Base-by-base conservation (phyloP, 2,113 vertebrate species). In the Laterallus jamaicensis region DNA sequence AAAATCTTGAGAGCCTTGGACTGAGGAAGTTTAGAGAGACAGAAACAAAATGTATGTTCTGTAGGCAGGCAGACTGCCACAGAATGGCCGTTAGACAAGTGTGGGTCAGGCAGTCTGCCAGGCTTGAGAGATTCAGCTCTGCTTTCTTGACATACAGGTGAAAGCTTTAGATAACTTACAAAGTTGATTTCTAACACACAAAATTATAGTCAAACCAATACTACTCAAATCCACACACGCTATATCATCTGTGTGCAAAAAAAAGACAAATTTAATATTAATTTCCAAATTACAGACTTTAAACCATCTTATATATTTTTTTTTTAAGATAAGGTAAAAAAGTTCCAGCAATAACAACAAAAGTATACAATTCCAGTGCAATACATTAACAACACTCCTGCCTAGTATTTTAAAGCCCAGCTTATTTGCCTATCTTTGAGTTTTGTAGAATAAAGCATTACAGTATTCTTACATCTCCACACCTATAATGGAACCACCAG, bases 351-450 rank as follows among this genome's bases (percentile, higher is more conserved):
- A 60, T 31, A 90, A 14, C 58, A 91, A 50, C 59, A 77, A 96
- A 96, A 95, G 11, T 81, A 44, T 68, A 64, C 63, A 32, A 88
- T 86, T 95, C 88, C 71, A 87, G 24, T 49, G 37, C 71, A 95
- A 86, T 76, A 79, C 92, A 89, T 50, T 80, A 84, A 71, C 84
- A 95, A 66, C 68, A 71, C 2, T 70, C 59, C 5, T 81, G 70
- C 67, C 88, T 95, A 60, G 77, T 87, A 68, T 87, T 93, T 95
- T 81, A 82, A 78, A 92, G 85, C 15, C 54, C 47, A 52, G 66
- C 56, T 92, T 66, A 35, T 75, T 83, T 93, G 9, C 24, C n/a
- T 25, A 52, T 84, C 74, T 90, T 88, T 90, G 77, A 87, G 66
- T 69, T 93, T 83, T 22, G 18, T 56, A 66, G 78, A 88, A 96